A percentile compares a stretch with the other conserved stretches of the same genome.
Conservation (phyloP, 1,140 invertebrate genomes). For the Cheumatopsyche charites region DNA sequence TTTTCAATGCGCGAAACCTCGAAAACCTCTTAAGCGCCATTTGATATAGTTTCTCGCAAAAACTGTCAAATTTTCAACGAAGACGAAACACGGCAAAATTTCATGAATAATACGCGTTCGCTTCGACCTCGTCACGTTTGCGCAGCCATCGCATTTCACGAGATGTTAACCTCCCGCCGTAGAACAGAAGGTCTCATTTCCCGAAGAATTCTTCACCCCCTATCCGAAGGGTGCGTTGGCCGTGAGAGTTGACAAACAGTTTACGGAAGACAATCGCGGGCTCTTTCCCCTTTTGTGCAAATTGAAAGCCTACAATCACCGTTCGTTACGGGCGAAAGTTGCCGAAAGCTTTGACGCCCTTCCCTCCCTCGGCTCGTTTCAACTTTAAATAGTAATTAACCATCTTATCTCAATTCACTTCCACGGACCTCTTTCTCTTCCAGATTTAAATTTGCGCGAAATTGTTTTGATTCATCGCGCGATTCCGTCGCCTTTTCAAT, state of each 20-base stretch:
- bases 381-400: conserved; percentile 39
- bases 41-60: too few species aligned
- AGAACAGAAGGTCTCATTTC: conserved; percentile 22
- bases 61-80: too few species aligned
- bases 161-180: conserved; percentile 19
- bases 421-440: not conserved
- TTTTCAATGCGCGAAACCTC: too few species aligned
- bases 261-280: conserved; percentile 32
- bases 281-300: conserved; percentile 30
- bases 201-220: not conserved
- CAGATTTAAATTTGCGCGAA: conserved; percentile 1
- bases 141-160: not conserved
- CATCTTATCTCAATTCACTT: conserved; percentile 36
- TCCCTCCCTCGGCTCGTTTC: too few species aligned
- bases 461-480: conserved; percentile 12
- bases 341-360: conserved; percentile 30
- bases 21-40: too few species aligned
- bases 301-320: conserved; percentile 35
- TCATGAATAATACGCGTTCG: not conserved
- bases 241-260: conserved; percentile 30
- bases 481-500: not conserved
- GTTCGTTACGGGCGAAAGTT: conserved; percentile 7
- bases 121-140: not conserved
- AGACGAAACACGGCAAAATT: not conserved
- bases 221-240: too few species aligned